Base-by-base conservation (phyloP, 2,888 invertebrate genomes). In the Drosophila demipolita region DNA sequence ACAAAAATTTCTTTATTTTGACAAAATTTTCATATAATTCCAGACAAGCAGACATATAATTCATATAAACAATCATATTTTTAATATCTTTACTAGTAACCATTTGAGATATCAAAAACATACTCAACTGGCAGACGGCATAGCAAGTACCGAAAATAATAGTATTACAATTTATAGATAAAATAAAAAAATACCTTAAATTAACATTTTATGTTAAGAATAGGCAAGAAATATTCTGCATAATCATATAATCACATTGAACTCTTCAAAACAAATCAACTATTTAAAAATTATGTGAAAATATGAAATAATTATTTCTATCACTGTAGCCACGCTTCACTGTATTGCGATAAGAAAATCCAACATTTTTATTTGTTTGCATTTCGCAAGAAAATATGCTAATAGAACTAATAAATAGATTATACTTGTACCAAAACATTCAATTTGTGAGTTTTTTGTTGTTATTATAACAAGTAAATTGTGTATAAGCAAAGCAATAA, bases 41-140 rank as follows among this genome's bases (percentile, higher is more conserved):
- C 45, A n/a, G 60, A 33, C 52, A 71, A 63, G 61, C 54, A 73
- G 62, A 57, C 17, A 60, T 9, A 63, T n/a, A 62, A 58, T 45
- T 32, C 61, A 57, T 40, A 45, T 23, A 11, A 45, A 45, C 17
- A 3, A 36, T 17, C 3, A 36, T 3, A 3, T 7, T 57, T 60
- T 26, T 48, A 75, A 70, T 75, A 66, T 70, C 50, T 63, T n/a
- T 32, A 52, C 36, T 63, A 40, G 52, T 35, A 23, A 20, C n/a
- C 42, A 20, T 52, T 50, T 36, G 26, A 33, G 23, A 33, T 42
- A 55, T 48, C 7, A 3, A 12, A 40, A 35, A 20, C 38, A 17
- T 35, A 26, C 45, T 33, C 38, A 54, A 33, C 32, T 60, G 42
- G 7, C 52, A 38, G 15, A 20, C 15, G 50, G 32, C 33, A 48